Evolutionary conservation across 2,113 vertebrate species (phyloP).

Genomic region (Arothron firmamentum): DNA sequence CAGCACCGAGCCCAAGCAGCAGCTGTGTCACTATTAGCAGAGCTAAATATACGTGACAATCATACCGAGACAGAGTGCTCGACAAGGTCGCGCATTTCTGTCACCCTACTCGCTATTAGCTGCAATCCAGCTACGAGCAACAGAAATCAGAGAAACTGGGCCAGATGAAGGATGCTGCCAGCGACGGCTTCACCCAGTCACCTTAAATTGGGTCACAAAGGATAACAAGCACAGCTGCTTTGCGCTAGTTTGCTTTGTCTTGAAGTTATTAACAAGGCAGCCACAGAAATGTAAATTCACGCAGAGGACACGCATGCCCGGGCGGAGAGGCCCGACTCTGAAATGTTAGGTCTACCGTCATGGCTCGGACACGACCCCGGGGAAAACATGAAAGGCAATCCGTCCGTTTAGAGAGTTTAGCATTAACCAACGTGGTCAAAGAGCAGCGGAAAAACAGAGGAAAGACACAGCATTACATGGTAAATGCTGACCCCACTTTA

Average conservation of each 20-base stretch:
- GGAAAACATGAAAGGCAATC: slow-evolving; percentile 65
- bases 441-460: slow-evolving; percentile 52
- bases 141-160: not conserved
- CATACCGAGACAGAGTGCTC: slow-evolving; percentile 43
- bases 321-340: slow-evolving; percentile 33
- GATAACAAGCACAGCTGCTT: slow-evolving; percentile 49
- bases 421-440: slow-evolving; percentile 62
- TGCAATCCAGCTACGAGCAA: not conserved
- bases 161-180: not conserved
- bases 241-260: slow-evolving; percentile 39
- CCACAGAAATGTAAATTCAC: slow-evolving; percentile 39
- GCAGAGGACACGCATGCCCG: slow-evolving; percentile 13
- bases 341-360: slow-evolving; percentile 59
- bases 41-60: slow-evolving; percentile 64
- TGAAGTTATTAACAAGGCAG: slow-evolving; percentile 36
- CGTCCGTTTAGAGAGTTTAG: slow-evolving; percentile 43
- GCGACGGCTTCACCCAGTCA: not conserved
- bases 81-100: not conserved
- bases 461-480: slow-evolving; percentile 53
- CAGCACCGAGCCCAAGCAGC: slow-evolving; percentile 43
- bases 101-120: slow-evolving; percentile 1
- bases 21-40: slow-evolving; percentile 58
- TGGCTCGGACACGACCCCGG: slow-evolving; percentile 54
- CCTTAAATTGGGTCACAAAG: slow-evolving; percentile 29
- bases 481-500: slow-evolving; percentile 67